Conservation (phyloP, 53 echinoderm and acorn worm genomes). For the Patiria pectinifera region DNA sequence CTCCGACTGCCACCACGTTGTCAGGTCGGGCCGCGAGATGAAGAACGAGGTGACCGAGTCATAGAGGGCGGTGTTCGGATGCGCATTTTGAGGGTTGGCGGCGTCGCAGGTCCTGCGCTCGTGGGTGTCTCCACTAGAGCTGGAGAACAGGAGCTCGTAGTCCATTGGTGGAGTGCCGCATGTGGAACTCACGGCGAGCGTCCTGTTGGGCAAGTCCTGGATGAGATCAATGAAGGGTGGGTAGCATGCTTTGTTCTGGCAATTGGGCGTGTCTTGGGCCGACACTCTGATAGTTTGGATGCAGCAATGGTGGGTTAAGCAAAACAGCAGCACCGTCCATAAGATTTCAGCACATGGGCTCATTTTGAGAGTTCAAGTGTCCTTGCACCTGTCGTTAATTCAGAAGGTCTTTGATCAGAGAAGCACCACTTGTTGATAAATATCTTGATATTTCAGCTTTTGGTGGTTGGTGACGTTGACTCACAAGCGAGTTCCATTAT, state of each 20-base stretch:
- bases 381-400: conserved; percentile 9
- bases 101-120: conserved; percentile 69
- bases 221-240: conserved; percentile 79
- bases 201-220: conserved; percentile 51
- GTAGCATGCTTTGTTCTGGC: conserved; percentile 78
- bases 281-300: neutral
- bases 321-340: conserved; percentile 43
- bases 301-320: conserved; percentile 1
- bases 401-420: neutral
- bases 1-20: conserved; percentile 96
- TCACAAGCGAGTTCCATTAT: neutral
- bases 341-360: neutral
- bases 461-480: neutral
- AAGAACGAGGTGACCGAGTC: conserved; percentile 53
- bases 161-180: conserved; percentile 73
- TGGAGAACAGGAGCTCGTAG: conserved; percentile 33
- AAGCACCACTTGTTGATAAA: neutral
- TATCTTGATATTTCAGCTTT: neutral
- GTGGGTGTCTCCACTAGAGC: conserved; percentile 34
- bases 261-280: conserved; percentile 45
- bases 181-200: conserved; percentile 72
- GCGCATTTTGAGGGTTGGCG: conserved; percentile 62
- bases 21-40: conserved; percentile 52
- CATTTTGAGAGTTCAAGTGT: neutral
- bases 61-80: conserved; percentile 58